These are phyloP conservation scores for Agrochola lota DNA, from an alignment of 2,888 invertebrate genomes.

Conservation along the genomic window DNA sequence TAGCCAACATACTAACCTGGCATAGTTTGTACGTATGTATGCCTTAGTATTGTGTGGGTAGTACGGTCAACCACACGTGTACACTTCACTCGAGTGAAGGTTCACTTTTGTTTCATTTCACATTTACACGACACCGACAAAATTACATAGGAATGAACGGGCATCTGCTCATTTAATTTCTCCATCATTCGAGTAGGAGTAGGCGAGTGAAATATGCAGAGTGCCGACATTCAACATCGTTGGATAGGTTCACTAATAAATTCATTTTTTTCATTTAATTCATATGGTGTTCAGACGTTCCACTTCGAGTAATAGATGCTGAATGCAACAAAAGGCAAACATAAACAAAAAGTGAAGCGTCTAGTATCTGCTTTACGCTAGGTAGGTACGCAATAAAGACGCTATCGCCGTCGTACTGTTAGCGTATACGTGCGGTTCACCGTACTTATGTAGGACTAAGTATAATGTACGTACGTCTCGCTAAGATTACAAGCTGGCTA, in stretches of 20 bases:
- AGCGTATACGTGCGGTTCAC: neutral
- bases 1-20: neutral
- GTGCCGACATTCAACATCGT: neutral
- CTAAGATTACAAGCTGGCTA: constrained; percentile 57
- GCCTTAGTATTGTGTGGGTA: neutral
- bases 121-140: too few relatives aligned
- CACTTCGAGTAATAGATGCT: neutral
- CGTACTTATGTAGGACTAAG: neutral
- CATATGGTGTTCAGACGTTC: neutral
- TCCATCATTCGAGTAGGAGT: neutral
- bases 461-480: constrained; percentile 25
- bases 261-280: neutral
- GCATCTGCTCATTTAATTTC: neutral
- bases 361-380: neutral
- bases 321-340: neutral
- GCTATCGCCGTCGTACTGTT: neutral
- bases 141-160: neutral
- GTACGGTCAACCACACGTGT: neutral
- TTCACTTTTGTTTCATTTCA: neutral
- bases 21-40: neutral
- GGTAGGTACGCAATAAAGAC: neutral
- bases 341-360: too few relatives aligned
- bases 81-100: neutral
- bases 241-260: neutral
- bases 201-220: neutral